Evolutionary conservation across 1,140 invertebrate genomes (phyloP).

Genomic region (Piezodorus guildinii): DNA sequence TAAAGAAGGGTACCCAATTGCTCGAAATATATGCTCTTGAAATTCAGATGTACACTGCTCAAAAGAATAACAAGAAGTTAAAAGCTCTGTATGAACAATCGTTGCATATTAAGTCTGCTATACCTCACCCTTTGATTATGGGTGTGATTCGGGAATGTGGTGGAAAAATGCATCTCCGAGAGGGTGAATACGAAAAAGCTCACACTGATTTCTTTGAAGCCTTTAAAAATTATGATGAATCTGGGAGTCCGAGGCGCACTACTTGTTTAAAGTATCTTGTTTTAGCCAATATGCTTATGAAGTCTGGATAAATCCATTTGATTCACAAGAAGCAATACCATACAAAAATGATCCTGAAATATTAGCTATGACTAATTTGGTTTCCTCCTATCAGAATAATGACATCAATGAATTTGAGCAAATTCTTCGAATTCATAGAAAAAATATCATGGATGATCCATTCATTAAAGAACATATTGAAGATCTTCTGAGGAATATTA

Average conservation of each 20-base stretch:
- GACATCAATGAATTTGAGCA: conserved; percentile 98
- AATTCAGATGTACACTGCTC: conserved; percentile 99
- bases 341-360: conserved; percentile 99
- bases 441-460: conserved; percentile 98
- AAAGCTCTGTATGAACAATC: conserved; percentile 98
- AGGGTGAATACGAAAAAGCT: conserved; percentile 97
- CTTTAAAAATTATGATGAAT: conserved; percentile 99
- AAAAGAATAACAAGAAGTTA: conserved; percentile 99
- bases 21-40: conserved; percentile 98
- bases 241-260: conserved; percentile 90
- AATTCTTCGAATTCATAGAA: conserved; percentile 87
- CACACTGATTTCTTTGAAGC: conserved; percentile 99
- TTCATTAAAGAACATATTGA: conserved; percentile 98
- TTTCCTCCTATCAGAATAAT: conserved; percentile 98
- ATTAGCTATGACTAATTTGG: conserved; percentile 97
- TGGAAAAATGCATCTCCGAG: conserved; percentile 98
- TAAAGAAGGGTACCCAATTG: conserved; percentile 97
- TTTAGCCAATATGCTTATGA: conserved; percentile 98
- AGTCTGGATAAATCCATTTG: conserved; percentile 99
- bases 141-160: conserved; percentile 98
- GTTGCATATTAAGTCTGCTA: conserved; percentile 96
- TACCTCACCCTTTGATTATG: conserved; percentile 99
- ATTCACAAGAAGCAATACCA: conserved; percentile 99
- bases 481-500: conserved; percentile 78
- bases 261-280: conserved; percentile 98